These are phyloP conservation scores for Bergia sp. DNA, from an alignment of 92 coral and sea anemone species.

Conservation along the genomic window DNA sequence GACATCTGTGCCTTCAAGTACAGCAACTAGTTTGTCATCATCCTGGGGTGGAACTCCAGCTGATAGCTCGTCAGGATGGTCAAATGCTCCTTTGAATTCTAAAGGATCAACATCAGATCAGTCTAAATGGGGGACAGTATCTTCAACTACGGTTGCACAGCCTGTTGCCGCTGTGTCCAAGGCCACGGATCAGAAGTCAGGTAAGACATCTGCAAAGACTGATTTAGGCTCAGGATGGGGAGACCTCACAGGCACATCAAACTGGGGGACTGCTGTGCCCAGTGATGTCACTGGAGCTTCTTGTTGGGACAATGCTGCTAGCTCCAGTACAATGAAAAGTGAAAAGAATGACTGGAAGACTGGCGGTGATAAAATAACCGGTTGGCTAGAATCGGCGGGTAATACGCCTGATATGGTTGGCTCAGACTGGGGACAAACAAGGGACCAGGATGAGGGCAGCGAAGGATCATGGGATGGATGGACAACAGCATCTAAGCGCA, in stretches of 20 bases:
- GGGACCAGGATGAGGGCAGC: constrained; percentile 70
- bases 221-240: constrained; percentile 90
- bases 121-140: constrained; percentile 42
- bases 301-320: constrained; percentile 84
- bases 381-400: constrained; percentile 78
- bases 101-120: constrained; percentile 40
- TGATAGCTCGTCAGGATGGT: constrained; percentile 83
- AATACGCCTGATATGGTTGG: constrained; percentile 52
- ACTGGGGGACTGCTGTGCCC: constrained; percentile 59
- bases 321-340: constrained; percentile 50
- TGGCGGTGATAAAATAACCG: constrained; percentile 73
- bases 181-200: constrained; percentile 7
- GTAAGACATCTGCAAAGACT: constrained; percentile 39
- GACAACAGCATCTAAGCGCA: constrained; percentile 92
- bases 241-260: constrained; percentile 58
- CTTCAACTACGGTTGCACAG: constrained; percentile 29
- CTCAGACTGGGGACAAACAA: constrained; percentile 67
- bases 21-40: constrained; percentile 48
- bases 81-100: constrained; percentile 46
- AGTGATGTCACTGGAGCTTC: constrained; percentile 80
- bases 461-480: constrained; percentile 92
- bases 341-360: constrained; percentile 58
- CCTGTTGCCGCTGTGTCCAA: constrained; percentile 13
- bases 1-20: constrained; percentile 20
- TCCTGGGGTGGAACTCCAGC: constrained; percentile 97